phyloP scores from a whole-genome alignment of 2,797 vertebrate species.

The Enteromius mattozi region DNA sequence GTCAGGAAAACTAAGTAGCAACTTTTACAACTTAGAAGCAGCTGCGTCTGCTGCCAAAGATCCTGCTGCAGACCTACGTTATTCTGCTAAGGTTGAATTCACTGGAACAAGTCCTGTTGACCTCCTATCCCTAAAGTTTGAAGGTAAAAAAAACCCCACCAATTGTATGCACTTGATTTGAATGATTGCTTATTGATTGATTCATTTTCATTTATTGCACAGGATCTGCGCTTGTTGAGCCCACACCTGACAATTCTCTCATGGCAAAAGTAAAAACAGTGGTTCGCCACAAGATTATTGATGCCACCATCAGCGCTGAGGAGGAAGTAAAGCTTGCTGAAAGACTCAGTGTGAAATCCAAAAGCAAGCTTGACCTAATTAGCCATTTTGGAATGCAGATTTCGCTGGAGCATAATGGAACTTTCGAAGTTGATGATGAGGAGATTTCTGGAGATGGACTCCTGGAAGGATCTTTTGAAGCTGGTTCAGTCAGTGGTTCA shows the following conservation, averaged over 20 bases:
- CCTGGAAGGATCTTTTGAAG: slow-evolving; percentile 76
- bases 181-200: slow-evolving; percentile 18
- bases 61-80: slow-evolving; percentile 70
- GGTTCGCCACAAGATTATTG: slow-evolving; percentile 82
- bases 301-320: slow-evolving; percentile 77
- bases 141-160: slow-evolving; percentile 77
- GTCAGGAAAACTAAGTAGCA: slow-evolving; percentile 84
- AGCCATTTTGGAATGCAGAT: slow-evolving; percentile 81
- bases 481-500: slow-evolving; percentile 77
- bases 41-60: slow-evolving; percentile 79
- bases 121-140: slow-evolving; percentile 82
- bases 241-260: slow-evolving; percentile 68
- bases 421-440: slow-evolving; percentile 71
- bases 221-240: slow-evolving; percentile 84
- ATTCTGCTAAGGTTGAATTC: slow-evolving; percentile 78
- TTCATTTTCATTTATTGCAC: slow-evolving; percentile 54
- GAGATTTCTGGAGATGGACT: slow-evolving; percentile 73
- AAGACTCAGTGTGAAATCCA: slow-evolving; percentile 70
- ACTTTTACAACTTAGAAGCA: slow-evolving; percentile 88
- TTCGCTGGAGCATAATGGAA: slow-evolving; percentile 70
- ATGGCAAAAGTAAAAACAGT: slow-evolving; percentile 75
- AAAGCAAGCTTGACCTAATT: slow-evolving; percentile 75
- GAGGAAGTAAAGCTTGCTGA: slow-evolving; percentile 72
- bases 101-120: slow-evolving; percentile 82
- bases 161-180: not conserved